phyloP scores from a whole-genome alignment of 2,888 invertebrate species.

The Sinodicranocentrus sp. region DNA sequence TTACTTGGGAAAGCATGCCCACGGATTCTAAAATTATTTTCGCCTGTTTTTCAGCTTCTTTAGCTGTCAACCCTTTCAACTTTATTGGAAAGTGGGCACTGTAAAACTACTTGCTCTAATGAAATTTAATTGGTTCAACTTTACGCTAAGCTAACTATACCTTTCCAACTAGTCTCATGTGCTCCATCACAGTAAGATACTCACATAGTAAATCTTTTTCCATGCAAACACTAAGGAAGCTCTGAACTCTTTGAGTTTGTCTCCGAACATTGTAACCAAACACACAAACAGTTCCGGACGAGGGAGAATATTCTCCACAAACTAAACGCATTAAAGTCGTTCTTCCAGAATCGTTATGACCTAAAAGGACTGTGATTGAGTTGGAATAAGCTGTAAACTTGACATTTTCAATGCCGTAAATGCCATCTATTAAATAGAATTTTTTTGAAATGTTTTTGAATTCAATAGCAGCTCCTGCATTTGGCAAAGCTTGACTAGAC shows the following conservation, averaged over 20 bases:
- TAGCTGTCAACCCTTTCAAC: conserved; percentile 23
- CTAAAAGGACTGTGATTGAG: conserved; percentile 53
- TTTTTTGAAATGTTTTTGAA: conserved; percentile 47
- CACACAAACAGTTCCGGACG: conserved; percentile 46
- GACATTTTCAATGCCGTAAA: conserved; percentile 55
- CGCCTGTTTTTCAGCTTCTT: conserved; percentile 7
- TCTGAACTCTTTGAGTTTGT: conserved; percentile 41
- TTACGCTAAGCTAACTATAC: not conserved
- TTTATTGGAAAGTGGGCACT: too few relatives aligned
- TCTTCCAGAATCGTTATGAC: conserved; percentile 56
- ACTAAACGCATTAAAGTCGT: conserved; percentile 60
- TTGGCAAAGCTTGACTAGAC: not conserved
- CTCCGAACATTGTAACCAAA: conserved; percentile 44
- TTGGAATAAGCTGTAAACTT: conserved; percentile 35
- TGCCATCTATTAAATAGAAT: conserved; percentile 34
- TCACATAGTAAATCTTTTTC: conserved; percentile 44
- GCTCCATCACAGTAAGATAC: conserved; percentile 60
- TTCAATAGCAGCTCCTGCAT: conserved; percentile 31
- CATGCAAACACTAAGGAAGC: conserved; percentile 50
- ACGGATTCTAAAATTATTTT: conserved; percentile 27
- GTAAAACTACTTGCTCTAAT: too few relatives aligned
- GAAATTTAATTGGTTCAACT: too few relatives aligned
- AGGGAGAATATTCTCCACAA: conserved; percentile 61
- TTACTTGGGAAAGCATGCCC: conserved; percentile 15
- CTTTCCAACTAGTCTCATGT: conserved; percentile 53